Percentiles rank a stretch among this genome's conserved stretches.
phyloP scores from a whole-genome alignment of 2,888 invertebrate species.

The Diarsia brunnea region DNA sequence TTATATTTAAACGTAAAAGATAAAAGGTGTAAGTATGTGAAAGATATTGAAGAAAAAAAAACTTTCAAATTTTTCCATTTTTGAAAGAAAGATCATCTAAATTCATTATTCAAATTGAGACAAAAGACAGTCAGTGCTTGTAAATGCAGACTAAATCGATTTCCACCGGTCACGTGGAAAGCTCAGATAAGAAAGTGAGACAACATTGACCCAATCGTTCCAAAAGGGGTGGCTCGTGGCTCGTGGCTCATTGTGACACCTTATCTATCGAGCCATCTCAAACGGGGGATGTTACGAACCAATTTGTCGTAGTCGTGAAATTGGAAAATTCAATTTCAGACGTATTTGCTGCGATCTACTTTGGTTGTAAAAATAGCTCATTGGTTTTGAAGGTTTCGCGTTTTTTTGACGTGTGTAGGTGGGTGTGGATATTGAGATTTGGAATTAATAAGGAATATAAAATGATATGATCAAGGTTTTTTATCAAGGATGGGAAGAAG shows the following conservation, averaged over 20 bases:
- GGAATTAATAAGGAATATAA: background rate
- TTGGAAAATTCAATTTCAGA: conserved; percentile 66
- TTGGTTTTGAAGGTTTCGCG: conserved; percentile 3
- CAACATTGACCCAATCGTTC: conserved; percentile 73
- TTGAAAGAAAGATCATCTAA: background rate
- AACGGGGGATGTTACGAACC: conserved; percentile 68
- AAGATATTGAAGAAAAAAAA: no score
- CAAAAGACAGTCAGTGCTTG: background rate
- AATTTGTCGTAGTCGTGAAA: conserved; percentile 74
- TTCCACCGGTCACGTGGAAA: conserved; percentile 70
- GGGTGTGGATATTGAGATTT: background rate
- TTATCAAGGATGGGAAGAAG: no score
- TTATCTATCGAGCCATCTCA: conserved; percentile 63
- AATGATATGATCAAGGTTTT: background rate
- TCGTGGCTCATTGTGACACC: conserved; percentile 56
- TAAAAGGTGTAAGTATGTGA: background rate
- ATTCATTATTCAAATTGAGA: no score
- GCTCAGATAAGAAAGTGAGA: conserved; percentile 71
- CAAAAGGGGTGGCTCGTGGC: conserved; percentile 54
- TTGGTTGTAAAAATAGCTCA: conserved; percentile 35
- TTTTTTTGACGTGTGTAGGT: background rate
- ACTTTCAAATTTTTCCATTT: no score
- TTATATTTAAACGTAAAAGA: background rate
- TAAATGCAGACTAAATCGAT: conserved; percentile 60
- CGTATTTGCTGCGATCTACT: conserved; percentile 32